phyloP scores from a whole-genome alignment of 2,113 vertebrate species.

The Burhinus oedicnemus region DNA sequence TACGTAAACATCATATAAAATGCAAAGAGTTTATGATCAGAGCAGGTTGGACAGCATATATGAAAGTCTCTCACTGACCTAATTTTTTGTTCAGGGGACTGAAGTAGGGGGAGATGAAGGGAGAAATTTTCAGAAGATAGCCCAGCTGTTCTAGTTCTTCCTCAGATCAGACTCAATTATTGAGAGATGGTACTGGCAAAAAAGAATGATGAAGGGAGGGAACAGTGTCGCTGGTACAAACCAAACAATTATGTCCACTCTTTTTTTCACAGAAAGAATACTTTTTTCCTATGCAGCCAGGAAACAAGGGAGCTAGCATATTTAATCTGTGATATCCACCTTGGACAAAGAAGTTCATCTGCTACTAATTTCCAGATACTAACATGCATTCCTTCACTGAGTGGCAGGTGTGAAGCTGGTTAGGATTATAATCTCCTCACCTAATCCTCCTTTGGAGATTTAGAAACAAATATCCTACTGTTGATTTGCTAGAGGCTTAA shows the following conservation, averaged over 20 bases:
- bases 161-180: neutral
- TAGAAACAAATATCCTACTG: neutral
- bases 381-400: neutral
- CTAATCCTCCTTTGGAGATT: neutral
- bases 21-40: neutral
- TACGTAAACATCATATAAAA: neutral
- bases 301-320: neutral
- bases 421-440: neutral
- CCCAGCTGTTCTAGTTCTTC: neutral
- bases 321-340: neutral
- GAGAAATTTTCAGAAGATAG: neutral
- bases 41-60: neutral
- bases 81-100: neutral
- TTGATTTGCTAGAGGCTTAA: neutral
- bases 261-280: neutral
- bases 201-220: neutral
- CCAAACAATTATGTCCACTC: neutral
- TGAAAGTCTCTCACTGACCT: neutral
- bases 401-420: neutral
- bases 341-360: neutral
- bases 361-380: neutral
- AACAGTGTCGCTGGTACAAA: neutral
- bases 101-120: neutral
- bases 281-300: neutral
- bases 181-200: neutral